Evolutionary conservation across 2,113 vertebrate species (phyloP), one percentile per base, ranked within the genome.

Genomic region (Chlamydotis undulata): DNA sequence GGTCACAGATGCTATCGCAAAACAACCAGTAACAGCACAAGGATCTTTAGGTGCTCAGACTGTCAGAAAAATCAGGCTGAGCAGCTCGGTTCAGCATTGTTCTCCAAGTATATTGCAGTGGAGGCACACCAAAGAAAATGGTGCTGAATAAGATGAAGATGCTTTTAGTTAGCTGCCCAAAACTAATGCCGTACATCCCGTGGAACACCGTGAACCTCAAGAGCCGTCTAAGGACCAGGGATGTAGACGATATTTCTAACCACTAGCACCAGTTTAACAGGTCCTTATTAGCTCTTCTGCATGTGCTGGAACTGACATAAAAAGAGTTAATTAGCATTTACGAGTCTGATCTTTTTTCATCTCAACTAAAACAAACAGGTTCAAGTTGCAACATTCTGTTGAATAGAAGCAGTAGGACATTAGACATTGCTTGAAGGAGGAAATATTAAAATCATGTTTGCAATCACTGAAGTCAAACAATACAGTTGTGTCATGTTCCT

Each of bases 1-100:
- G 90, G 82, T 88, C 90, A 85, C 71, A 94, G 59, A 86, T 84
- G 88, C 61, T 87, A 93, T 67, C 24, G 7, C 49, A 71, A 89
- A 93, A 76, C 89, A 91, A 61, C 63, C 67, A 89, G 64, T 81
- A 90, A 87, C 56, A 90, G 69, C 69, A 73, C 45, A 82, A 83
- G 64, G 68, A 92, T 60, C 63, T 88, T 57, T 64, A 94, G 83
- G 76, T 94, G 86, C 86, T 92, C 25, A 2, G 61, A 81, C 68
- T 86, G 64, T 88, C 92, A 91, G 84, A 95, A 90, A 88, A 94
- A 94, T 94, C 50, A 95, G 67, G 78, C 67, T 75, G 65, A 73
- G 53, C 0, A 0, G 39, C 65, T 89, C 67, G 87, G 65, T 89
- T 75, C 74, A 79, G 59, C 61, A 82, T 56, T 94, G 89, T 89